Evolutionary conservation across 2,888 invertebrate genomes (phyloP).

Genomic region (Thera britannica): DNA sequence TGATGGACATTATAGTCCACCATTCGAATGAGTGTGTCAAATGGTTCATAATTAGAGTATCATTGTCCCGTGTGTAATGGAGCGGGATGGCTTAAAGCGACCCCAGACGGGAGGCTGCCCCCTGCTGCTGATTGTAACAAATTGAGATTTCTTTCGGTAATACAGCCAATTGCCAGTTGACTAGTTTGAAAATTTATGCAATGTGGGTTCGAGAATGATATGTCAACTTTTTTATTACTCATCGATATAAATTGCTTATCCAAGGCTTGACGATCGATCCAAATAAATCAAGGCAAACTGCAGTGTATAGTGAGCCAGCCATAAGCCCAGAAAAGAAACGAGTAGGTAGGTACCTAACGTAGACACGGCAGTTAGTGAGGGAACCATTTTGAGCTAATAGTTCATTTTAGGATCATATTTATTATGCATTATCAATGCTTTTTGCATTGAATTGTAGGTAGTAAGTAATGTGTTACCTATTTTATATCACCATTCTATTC

Average conservation of each 20-base stretch:
- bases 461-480: too few relatives aligned
- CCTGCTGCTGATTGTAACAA: slow-evolving; percentile 76
- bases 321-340: too few relatives aligned
- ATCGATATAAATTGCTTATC: slow-evolving; percentile 16
- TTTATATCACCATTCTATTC: neutral
- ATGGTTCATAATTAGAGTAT: slow-evolving; percentile 80
- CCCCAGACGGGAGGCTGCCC: slow-evolving; percentile 54
- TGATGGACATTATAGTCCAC: slow-evolving; percentile 63
- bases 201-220: slow-evolving; percentile 68
- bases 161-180: slow-evolving; percentile 50
- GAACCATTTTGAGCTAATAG: too few relatives aligned
- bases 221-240: slow-evolving; percentile 46
- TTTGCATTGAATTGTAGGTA: too few relatives aligned
- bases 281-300: neutral
- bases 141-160: slow-evolving; percentile 75
- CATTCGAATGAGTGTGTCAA: slow-evolving; percentile 71
- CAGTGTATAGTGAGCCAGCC: too few relatives aligned
- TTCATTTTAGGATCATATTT: too few relatives aligned
- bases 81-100: slow-evolving; percentile 58
- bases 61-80: slow-evolving; percentile 76
- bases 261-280: neutral
- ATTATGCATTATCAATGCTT: too few relatives aligned
- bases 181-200: slow-evolving; percentile 47
- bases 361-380: too few relatives aligned
- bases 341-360: too few relatives aligned